phyloP scores from a whole-genome alignment of 1,140 invertebrate genomes.

The Solenopsis invicta region DNA sequence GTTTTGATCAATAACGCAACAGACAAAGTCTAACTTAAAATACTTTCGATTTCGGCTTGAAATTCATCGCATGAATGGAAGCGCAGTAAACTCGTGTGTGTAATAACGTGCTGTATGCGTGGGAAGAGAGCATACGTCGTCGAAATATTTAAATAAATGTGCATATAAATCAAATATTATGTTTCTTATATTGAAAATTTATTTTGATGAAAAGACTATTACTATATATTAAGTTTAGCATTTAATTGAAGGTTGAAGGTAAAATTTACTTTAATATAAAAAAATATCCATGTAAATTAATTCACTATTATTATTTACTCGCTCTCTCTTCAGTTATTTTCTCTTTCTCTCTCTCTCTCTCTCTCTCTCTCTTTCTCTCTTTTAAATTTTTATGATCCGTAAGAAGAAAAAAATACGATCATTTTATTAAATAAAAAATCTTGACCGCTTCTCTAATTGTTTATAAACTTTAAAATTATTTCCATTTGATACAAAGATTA shows the following conservation, averaged over 20 bases:
- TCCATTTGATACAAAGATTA: neutral
- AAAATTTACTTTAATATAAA: too few species aligned
- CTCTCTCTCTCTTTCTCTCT: neutral
- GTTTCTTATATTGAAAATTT: conserved; percentile 8
- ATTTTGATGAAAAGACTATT: neutral
- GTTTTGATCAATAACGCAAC: neutral
- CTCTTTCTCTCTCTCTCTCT: neutral
- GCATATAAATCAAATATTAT: conserved; percentile 25
- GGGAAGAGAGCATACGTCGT: neutral
- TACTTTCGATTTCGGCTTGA: neutral
- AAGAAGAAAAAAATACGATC: neutral
- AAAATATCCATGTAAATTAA: too few species aligned
- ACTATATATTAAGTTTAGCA: neutral
- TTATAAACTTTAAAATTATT: neutral
- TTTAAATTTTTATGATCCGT: neutral
- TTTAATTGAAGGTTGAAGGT: neutral
- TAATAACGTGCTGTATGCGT: neutral
- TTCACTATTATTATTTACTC: neutral
- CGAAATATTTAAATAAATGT: conserved; percentile 31
- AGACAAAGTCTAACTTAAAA: neutral
- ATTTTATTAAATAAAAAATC: neutral
- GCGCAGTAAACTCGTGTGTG: neutral
- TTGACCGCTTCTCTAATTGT: neutral
- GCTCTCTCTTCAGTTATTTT: too few species aligned
- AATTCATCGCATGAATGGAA: neutral